Evolutionary conservation across 2,888 invertebrate genomes (phyloP).

Genomic region (Chrysina gloriosa): DNA sequence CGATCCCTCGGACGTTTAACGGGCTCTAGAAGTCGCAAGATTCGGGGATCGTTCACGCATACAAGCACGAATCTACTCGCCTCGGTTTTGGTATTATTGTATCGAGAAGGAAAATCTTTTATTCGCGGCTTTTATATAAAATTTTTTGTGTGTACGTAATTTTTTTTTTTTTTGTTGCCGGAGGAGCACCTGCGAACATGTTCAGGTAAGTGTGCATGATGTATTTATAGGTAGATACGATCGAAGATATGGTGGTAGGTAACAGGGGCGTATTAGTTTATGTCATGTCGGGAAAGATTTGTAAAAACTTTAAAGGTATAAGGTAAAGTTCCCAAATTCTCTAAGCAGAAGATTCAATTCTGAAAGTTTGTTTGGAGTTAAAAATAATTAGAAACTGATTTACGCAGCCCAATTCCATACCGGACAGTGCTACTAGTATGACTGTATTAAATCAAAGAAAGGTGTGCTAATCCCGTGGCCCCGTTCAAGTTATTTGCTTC

Average conservation of each 20-base stretch:
- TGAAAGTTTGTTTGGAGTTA: too few relatives aligned
- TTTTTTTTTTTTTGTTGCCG: background rate
- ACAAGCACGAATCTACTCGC: slow-evolving; percentile 5
- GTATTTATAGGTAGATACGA: background rate
- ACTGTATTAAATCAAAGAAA: too few relatives aligned
- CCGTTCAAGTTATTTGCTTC: too few relatives aligned
- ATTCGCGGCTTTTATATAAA: slow-evolving; percentile 55
- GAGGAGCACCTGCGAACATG: slow-evolving; percentile 5
- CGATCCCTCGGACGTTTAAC: background rate
- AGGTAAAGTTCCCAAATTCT: too few relatives aligned
- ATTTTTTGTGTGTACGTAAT: slow-evolving; percentile 18
- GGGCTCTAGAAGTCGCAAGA: slow-evolving; percentile 21
- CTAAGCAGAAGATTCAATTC: too few relatives aligned
- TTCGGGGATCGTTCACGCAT: slow-evolving; percentile 45
- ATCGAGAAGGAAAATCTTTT: slow-evolving; percentile 43
- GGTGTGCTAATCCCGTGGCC: too few relatives aligned
- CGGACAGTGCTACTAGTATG: too few relatives aligned
- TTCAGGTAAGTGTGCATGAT: background rate
- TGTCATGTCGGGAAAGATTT: too few relatives aligned
- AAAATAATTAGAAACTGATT: too few relatives aligned
- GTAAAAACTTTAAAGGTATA: too few relatives aligned
- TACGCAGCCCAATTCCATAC: too few relatives aligned
- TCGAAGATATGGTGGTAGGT: background rate
- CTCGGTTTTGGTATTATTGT: slow-evolving; percentile 20
- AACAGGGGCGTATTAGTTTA: too few relatives aligned